A percentile compares a stretch with the other conserved stretches of the same genome.
These are phyloP conservation scores for Trinectes maculatus DNA, from an alignment of 2,113 vertebrate species.

Conservation along the genomic window DNA sequence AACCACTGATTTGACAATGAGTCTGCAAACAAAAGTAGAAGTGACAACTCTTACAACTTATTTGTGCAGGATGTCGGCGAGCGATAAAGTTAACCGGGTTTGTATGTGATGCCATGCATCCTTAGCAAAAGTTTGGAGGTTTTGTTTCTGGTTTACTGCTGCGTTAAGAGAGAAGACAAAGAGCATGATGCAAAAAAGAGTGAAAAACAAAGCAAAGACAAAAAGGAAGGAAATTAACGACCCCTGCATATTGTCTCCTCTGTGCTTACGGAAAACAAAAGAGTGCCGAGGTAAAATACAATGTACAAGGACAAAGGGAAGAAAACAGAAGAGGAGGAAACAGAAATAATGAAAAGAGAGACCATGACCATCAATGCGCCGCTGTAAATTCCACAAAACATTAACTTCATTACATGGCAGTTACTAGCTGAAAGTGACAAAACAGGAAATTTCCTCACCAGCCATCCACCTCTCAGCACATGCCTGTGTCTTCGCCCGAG, in stretches of 20 bases:
- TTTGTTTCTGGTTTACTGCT: background rate
- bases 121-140: background rate
- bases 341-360: slow-evolving; percentile 45
- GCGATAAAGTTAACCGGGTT: background rate
- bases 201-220: slow-evolving; percentile 72
- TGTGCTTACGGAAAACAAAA: slow-evolving; percentile 80
- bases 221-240: slow-evolving; percentile 85
- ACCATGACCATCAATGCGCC: slow-evolving; percentile 80
- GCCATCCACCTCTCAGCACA: slow-evolving; percentile 73
- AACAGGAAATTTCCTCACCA: slow-evolving; percentile 79
- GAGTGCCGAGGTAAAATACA: slow-evolving; percentile 68
- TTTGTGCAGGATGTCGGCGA: background rate
- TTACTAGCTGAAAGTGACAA: slow-evolving; percentile 80
- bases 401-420: slow-evolving; percentile 88
- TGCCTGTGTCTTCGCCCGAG: slow-evolving; percentile 34
- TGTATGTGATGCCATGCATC: background rate
- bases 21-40: background rate
- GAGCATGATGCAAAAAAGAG: slow-evolving; percentile 17
- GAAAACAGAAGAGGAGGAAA: slow-evolving; percentile 20
- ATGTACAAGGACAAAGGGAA: slow-evolving; percentile 68
- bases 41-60: background rate
- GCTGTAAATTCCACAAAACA: slow-evolving; percentile 89
- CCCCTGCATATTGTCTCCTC: slow-evolving; percentile 81
- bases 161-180: slow-evolving; percentile 12
- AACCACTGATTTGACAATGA: background rate